Evolutionary conservation across 2,888 invertebrate genomes (phyloP), one percentile per base, ranked within the genome.

Genomic region (Pseudeuparius sepicola): DNA sequence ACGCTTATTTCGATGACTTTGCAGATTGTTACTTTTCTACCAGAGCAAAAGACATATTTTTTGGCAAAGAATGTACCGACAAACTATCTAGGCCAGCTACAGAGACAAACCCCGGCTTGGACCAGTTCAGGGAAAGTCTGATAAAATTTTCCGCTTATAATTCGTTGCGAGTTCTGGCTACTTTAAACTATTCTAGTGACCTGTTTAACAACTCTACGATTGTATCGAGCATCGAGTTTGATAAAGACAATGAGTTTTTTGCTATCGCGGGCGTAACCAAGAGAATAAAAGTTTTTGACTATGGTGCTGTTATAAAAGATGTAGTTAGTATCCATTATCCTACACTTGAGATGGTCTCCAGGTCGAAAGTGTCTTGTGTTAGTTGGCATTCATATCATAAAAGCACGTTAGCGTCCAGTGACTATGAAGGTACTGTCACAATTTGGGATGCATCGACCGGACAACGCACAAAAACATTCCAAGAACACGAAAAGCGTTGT

Each of bases 181-280:
- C 89, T 4, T 66, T 94, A 3, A 86, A 86, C 47, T 93, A 93
- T 61, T 86, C 88, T 43, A 82, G 79, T 53, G 93, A 93, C 60
- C 75, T 88, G 33, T 84, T 86, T 57, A 86, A 84, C 57, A 83
- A 80, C 55, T 84, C 83, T 3, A 86, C 83, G 4, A 86, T 87
- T 44, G 86, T 86, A 4, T 85, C 85, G 14, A 90, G 90, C 50
- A 92, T 94, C 48, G 93, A 93, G 63, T 94, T 94, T 65, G 93
- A 94, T 59, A 87, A 90, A 61, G 93, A 94, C 62, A 84, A 87
- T 58, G 92, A 94, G 65, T 85, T 82, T 61, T 92, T 94, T 64
- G 93, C 93, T 0, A 90, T 94, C 48, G 93, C 93, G 17, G 93
- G 94, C 3, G 92, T 94, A 7, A 92, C 92, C 1, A 90, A 89